These are phyloP conservation scores for Patella ulyssiponensis DNA, from an alignment of 2,888 invertebrate genomes.

Conservation along the genomic window DNA sequence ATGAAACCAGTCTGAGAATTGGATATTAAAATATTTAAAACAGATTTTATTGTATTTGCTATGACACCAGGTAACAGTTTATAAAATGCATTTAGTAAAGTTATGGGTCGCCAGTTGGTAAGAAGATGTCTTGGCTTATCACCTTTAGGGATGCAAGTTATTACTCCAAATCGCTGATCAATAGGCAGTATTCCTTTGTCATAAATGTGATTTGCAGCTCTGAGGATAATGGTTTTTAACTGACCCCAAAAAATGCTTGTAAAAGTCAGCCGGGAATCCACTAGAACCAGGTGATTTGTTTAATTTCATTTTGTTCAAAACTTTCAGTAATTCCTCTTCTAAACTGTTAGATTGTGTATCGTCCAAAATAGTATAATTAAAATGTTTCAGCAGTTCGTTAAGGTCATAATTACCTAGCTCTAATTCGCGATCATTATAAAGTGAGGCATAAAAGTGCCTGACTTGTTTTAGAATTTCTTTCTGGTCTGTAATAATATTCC, in stretches of 20 bases:
- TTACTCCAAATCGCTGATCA: too few relatives aligned
- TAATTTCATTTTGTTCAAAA: conserved; percentile 15
- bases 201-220: conserved; percentile 5
- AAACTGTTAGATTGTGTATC: background rate
- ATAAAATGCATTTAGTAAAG: conserved; percentile 14
- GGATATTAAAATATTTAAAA: background rate
- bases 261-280: conserved; percentile 15
- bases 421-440: too few relatives aligned
- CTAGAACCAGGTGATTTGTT: conserved; percentile 12
- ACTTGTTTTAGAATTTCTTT: too few relatives aligned
- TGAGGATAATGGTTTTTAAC: background rate
- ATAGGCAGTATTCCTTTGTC: background rate
- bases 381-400: too few relatives aligned
- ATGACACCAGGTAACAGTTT: conserved; percentile 14
- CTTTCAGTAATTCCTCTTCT: background rate
- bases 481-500: too few relatives aligned
- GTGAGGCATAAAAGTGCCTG: too few relatives aligned
- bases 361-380: too few relatives aligned
- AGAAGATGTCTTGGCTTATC: conserved; percentile 14
- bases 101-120: conserved; percentile 16
- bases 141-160: conserved; percentile 23
- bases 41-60: background rate
- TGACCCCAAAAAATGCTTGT: conserved; percentile 21
- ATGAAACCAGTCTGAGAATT: background rate
- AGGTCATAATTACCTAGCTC: too few relatives aligned